Conservation (phyloP, 2,113 vertebrate species). For the Limanda limanda region DNA sequence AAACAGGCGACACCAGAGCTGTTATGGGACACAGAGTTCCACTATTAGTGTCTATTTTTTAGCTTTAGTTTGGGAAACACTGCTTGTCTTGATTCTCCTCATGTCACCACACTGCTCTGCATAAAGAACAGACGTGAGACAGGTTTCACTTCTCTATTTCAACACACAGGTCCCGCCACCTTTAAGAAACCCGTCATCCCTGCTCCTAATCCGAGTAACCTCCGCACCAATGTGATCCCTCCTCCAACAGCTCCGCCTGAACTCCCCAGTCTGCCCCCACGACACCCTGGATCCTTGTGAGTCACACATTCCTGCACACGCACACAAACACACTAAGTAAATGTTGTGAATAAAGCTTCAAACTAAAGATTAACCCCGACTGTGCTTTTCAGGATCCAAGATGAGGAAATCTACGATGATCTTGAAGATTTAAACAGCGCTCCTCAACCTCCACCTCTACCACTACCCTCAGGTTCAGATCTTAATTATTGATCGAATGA, state of each 20-base stretch:
- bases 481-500: too few species aligned
- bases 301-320: slow-evolving; percentile 8
- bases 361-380: slow-evolving; percentile 8
- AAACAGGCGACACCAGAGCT: too few species aligned
- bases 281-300: slow-evolving; percentile 79
- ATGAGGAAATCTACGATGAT: slow-evolving; percentile 88
- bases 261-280: slow-evolving; percentile 87
- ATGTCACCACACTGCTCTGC: too few species aligned
- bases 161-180: slow-evolving; percentile 43
- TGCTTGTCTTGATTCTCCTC: too few species aligned
- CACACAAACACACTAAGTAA: background rate
- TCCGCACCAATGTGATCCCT: slow-evolving; percentile 52
- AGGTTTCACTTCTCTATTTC: background rate
- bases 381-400: slow-evolving; percentile 56
- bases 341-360: background rate
- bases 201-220: slow-evolving; percentile 57
- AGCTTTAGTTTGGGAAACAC: too few species aligned
- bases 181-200: slow-evolving; percentile 46
- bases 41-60: too few species aligned
- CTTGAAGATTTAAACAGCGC: slow-evolving; percentile 64
- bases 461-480: slow-evolving; percentile 62
- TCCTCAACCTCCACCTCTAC: slow-evolving; percentile 66
- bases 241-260: slow-evolving; percentile 55
- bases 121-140: too few species aligned
- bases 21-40: too few species aligned